Percentiles rank a stretch among this genome's conserved stretches.
Conservation (phyloP, 2,113 vertebrate species). For the Pelmatolapia mariae region DNA sequence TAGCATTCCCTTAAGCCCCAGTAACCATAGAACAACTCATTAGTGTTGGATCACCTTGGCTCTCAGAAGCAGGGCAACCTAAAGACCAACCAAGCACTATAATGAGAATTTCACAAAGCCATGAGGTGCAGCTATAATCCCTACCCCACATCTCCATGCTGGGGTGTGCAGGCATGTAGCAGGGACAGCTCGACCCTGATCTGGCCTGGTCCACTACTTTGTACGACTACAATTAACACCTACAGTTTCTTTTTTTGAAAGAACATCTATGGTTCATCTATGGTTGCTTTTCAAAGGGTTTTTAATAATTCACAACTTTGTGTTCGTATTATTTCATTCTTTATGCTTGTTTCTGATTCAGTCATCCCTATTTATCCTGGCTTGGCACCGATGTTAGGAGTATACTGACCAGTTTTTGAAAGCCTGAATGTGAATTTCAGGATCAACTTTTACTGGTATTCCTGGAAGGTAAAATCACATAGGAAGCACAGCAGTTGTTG, state of each 20-base stretch:
- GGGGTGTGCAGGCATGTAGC: not conserved
- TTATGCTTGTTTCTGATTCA: not conserved
- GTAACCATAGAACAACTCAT: conserved; percentile 64
- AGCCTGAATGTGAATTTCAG: not conserved
- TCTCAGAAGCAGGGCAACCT: conserved; percentile 6
- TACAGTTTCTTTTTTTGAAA: not conserved
- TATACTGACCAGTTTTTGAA: not conserved
- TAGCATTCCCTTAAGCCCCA: conserved; percentile 25
- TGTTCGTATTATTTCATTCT: not conserved
- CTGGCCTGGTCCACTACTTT: not conserved
- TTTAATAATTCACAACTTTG: not conserved
- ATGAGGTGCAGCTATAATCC: not conserved
- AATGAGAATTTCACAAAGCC: conserved; percentile 22
- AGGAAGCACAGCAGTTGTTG: not conserved
- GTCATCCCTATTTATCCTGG: not conserved
- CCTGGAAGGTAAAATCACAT: not conserved
- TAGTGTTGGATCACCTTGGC: conserved; percentile 17
- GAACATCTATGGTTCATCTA: not conserved
- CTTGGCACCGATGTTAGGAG: not conserved
- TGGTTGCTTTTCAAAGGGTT: not conserved
- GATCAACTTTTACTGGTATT: not conserved
- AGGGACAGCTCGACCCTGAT: not conserved
- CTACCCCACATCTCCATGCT: not conserved
- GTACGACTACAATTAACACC: not conserved
- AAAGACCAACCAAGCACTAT: not conserved